phyloP scores from a whole-genome alignment of 2,888 invertebrate species.

The Dynastes tityus region DNA sequence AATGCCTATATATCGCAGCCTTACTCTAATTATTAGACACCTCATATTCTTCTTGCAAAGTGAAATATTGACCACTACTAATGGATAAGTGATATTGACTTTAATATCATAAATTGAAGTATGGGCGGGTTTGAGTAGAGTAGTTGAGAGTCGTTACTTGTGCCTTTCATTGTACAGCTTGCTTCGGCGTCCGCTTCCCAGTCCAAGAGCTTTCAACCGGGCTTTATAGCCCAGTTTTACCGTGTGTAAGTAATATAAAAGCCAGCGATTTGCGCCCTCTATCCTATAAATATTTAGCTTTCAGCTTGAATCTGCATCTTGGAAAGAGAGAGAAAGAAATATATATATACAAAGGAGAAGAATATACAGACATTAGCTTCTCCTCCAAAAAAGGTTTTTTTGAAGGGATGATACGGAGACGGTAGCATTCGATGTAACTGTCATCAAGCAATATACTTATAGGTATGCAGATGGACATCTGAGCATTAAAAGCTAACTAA shows the following conservation, averaged over 20 bases:
- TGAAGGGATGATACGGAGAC: background rate
- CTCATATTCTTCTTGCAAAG: too few species aligned
- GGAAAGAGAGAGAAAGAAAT: background rate
- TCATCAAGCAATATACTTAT: too few species aligned
- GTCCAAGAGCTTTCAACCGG: slow-evolving; percentile 54
- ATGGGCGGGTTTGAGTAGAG: too few species aligned
- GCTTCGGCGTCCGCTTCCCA: background rate
- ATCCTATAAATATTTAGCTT: slow-evolving; percentile 71
- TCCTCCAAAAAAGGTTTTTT: background rate
- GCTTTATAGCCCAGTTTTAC: slow-evolving; percentile 65
- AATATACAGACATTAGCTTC: background rate
- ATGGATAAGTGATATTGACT: too few species aligned
- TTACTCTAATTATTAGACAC: too few species aligned
- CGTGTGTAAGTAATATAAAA: slow-evolving; percentile 71
- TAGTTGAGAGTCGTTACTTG: too few species aligned
- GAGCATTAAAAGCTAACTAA: too few species aligned
- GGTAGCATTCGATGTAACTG: background rate
- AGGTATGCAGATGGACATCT: too few species aligned
- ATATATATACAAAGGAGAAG: background rate
- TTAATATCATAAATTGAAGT: too few species aligned
- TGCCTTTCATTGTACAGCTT: too few species aligned
- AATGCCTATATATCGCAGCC: too few species aligned
- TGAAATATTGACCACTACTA: too few species aligned
- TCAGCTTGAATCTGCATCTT: background rate
- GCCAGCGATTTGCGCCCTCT: slow-evolving; percentile 67